phyloP scores from a whole-genome alignment of 1,140 invertebrate species.

The Drosophila murphyi region DNA sequence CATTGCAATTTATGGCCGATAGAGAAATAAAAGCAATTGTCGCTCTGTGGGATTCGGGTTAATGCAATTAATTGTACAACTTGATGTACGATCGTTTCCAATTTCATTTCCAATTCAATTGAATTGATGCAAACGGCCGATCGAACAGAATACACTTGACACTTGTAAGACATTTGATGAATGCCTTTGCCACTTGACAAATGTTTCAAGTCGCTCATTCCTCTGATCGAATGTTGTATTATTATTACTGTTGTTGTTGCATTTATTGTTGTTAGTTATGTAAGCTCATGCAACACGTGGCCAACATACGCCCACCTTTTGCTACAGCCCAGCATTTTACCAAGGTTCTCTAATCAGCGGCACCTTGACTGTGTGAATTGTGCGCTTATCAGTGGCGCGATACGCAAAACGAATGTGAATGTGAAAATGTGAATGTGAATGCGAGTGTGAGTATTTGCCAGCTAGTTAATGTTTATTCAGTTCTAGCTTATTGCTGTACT shows the following conservation, averaged over 20 bases:
- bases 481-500: slow-evolving; percentile 9
- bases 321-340: neutral
- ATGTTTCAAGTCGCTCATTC: slow-evolving; percentile 7
- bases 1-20: slow-evolving; percentile 8
- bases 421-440: neutral
- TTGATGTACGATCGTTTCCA: slow-evolving; percentile 31
- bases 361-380: slow-evolving; percentile 50
- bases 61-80: slow-evolving; percentile 18
- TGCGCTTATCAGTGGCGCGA: slow-evolving; percentile 45
- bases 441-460: slow-evolving; percentile 17
- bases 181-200: slow-evolving; percentile 23
- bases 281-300: slow-evolving; percentile 13
- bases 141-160: slow-evolving; percentile 33
- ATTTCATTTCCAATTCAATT: slow-evolving; percentile 22
- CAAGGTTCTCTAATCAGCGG: slow-evolving; percentile 52
- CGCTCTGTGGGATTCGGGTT: neutral
- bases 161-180: slow-evolving; percentile 37
- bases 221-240: neutral
- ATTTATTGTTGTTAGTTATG: neutral
- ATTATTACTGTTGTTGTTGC: neutral
- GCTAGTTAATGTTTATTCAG: slow-evolving; percentile 6
- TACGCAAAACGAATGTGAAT: slow-evolving; percentile 16
- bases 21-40: slow-evolving; percentile 22
- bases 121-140: slow-evolving; percentile 13
- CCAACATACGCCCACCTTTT: slow-evolving; percentile 30